These are phyloP conservation scores for Cenopis cana DNA, from an alignment of 2,888 invertebrate species.

Conservation along the genomic window DNA sequence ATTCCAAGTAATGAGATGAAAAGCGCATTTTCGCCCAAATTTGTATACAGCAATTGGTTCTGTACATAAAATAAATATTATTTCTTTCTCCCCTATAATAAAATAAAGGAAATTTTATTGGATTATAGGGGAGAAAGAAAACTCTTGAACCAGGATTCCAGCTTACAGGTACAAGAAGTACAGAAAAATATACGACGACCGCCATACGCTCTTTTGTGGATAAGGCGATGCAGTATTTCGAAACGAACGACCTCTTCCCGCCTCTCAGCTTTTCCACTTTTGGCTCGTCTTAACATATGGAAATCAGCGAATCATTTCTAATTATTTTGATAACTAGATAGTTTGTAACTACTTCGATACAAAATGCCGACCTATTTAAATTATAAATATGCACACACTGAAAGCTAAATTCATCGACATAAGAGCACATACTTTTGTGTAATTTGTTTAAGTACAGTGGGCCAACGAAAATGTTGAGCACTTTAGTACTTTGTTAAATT, in stretches of 20 bases:
- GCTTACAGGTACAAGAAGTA: too few species aligned
- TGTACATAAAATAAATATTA: slow-evolving; percentile 47
- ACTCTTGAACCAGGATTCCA: neutral
- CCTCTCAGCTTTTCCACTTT: neutral
- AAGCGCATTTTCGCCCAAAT: slow-evolving; percentile 74
- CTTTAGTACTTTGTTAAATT: too few species aligned
- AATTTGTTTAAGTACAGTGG: too few species aligned
- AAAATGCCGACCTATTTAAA: too few species aligned
- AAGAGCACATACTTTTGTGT: too few species aligned
- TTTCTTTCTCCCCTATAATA: neutral
- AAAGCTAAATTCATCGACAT: too few species aligned
- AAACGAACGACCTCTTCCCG: neutral
- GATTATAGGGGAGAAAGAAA: neutral
- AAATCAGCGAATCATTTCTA: too few species aligned
- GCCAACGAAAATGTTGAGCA: too few species aligned
- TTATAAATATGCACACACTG: too few species aligned
- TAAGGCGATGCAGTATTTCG: neutral
- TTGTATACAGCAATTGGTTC: slow-evolving; percentile 73
- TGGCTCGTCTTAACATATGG: too few species aligned
- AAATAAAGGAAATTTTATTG: neutral
- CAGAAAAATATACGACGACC: too few species aligned
- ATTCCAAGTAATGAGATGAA: slow-evolving; percentile 65
- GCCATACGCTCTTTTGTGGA: neutral
- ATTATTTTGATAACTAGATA: neutral
- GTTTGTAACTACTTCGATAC: too few species aligned